A percentile compares a stretch with the other conserved stretches of the same genome.
phyloP scores from a whole-genome alignment of 2,113 vertebrate genomes.

The Zosterops pallidus region DNA sequence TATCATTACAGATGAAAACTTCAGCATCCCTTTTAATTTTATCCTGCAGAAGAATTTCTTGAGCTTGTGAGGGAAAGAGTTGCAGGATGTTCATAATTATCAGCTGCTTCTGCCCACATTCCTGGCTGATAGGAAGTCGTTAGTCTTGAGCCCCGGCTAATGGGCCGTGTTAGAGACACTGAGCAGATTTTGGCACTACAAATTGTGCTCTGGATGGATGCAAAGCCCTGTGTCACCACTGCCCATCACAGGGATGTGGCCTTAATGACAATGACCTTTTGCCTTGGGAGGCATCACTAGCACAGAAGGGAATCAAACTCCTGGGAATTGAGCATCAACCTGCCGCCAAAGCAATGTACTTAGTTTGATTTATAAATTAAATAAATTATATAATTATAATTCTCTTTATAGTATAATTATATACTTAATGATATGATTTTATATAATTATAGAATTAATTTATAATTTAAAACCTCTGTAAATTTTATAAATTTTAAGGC shows the following conservation, averaged over 20 bases:
- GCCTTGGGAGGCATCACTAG: too few species aligned
- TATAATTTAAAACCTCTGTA: too few species aligned
- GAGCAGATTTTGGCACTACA: not conserved
- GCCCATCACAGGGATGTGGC: not conserved
- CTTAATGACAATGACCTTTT: not conserved
- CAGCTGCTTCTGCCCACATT: not conserved
- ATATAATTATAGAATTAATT: too few species aligned
- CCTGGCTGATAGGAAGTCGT: not conserved
- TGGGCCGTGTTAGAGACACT: not conserved
- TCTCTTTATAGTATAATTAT: too few species aligned
- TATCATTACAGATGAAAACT: not conserved
- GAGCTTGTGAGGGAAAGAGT: not conserved
- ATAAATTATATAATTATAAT: too few species aligned
- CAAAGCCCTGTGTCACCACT: not conserved
- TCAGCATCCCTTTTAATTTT: not conserved
- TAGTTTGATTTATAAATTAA: not conserved
- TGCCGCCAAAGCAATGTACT: not conserved
- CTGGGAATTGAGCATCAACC: accelerated
- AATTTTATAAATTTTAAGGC: not conserved
- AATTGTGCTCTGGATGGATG: not conserved
- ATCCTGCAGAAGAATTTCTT: not conserved
- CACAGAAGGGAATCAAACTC: not conserved
- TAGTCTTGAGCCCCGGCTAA: not conserved
- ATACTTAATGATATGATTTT: too few species aligned
- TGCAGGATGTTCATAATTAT: not conserved